Evolutionary conservation across 2,113 vertebrate species (phyloP).

Genomic region (Mesembrinibis cayennensis): DNA sequence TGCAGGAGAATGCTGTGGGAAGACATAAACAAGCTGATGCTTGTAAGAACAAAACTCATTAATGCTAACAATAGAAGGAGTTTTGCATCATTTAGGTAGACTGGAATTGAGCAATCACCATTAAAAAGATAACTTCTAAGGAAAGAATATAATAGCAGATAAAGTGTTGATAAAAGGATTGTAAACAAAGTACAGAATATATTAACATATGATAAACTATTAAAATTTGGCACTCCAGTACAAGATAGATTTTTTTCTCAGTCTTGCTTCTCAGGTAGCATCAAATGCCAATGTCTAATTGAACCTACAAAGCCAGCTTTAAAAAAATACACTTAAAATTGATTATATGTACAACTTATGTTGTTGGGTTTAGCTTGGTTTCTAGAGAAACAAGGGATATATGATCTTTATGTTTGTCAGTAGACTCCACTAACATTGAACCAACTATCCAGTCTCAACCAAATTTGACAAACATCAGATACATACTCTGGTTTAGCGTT

Average conservation of each 20-base stretch:
- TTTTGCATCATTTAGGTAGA: not conserved
- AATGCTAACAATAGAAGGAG: not conserved
- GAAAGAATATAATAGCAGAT: not conserved
- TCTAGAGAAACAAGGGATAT: not conserved
- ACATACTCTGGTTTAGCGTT: not conserved
- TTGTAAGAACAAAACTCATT: not conserved
- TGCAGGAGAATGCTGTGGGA: too few species aligned
- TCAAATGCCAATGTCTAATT: not conserved
- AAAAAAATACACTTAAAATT: not conserved
- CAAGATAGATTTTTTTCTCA: not conserved
- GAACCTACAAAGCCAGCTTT: not conserved
- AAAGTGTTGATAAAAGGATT: not conserved
- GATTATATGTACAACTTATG: not conserved
- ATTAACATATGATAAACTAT: not conserved
- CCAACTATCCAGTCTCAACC: not conserved
- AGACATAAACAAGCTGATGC: not conserved
- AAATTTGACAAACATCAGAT: not conserved
- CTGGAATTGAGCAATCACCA: not conserved
- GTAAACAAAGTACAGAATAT: not conserved
- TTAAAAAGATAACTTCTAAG: not conserved
- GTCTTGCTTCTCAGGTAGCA: not conserved
- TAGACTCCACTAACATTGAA: not conserved
- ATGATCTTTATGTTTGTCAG: not conserved
- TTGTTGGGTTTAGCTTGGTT: not conserved
- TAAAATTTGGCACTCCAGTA: not conserved